Conservation (phyloP, 2,797 vertebrate genomes). For the Anniella stebbinsi region DNA sequence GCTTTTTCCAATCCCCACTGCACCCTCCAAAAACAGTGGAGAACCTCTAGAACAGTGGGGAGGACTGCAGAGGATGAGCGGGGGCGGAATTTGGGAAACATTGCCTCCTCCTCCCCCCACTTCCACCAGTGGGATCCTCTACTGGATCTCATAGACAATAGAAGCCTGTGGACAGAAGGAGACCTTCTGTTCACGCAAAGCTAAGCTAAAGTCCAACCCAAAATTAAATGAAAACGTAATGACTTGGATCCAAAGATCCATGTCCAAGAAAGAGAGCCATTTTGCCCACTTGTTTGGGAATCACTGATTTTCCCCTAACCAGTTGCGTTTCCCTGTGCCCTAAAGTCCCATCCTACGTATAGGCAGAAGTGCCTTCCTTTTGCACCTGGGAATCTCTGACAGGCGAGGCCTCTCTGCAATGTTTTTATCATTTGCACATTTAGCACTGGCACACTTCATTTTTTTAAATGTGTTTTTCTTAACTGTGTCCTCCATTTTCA, state of each 20-base stretch:
- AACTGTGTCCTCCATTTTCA: constrained; percentile 66
- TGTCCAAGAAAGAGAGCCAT: background rate
- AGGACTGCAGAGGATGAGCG: background rate
- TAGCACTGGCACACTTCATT: constrained; percentile 11
- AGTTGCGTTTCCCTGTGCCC: background rate
- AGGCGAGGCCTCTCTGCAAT: constrained; percentile 28
- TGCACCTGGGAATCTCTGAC: background rate
- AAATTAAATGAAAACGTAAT: background rate
- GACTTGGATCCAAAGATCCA: no score
- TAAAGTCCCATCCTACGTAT: no score
- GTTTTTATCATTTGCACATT: constrained; percentile 11
- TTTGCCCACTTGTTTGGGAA: background rate
- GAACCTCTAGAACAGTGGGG: background rate
- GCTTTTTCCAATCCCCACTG: no score
- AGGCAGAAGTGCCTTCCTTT: background rate
- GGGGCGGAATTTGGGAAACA: no score
- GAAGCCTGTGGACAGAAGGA: background rate
- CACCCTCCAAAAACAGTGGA: no score
- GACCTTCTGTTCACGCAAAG: background rate
- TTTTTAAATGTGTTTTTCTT: constrained; percentile 19
- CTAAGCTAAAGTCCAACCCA: no score
- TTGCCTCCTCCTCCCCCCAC: no score
- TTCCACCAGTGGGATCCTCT: no score
- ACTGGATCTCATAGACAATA: background rate
- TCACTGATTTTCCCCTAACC: background rate